Conservation (phyloP, 2,888 invertebrate species). For the Nemotelus nigrinus region DNA sequence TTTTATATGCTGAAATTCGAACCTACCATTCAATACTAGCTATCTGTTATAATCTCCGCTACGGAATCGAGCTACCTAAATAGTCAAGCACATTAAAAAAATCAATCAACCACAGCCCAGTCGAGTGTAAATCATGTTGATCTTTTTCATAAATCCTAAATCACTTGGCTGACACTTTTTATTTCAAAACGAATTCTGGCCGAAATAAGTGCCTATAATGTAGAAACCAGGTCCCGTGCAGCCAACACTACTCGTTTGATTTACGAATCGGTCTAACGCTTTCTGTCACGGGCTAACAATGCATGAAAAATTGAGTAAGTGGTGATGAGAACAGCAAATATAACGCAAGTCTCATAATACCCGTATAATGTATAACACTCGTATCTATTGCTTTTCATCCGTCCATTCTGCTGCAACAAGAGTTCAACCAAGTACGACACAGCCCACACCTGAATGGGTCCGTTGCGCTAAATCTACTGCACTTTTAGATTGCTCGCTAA, state of each 20-base stretch:
- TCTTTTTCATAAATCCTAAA: conserved; percentile 24
- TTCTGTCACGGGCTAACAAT: conserved; percentile 46
- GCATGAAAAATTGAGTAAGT: conserved; percentile 46
- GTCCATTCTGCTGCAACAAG: conserved; percentile 3
- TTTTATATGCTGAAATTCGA: too few relatives aligned
- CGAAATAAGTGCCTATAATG: not conserved
- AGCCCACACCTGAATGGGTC: conserved; percentile 41
- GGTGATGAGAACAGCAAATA: conserved; percentile 27
- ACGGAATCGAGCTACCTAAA: too few relatives aligned
- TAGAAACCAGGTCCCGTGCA: not conserved
- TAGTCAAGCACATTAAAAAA: too few relatives aligned
- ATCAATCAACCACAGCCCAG: too few relatives aligned
- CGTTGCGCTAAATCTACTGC: conserved; percentile 27
- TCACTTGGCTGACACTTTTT: conserved; percentile 17
- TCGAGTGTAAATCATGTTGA: not conserved
- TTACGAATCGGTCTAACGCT: conserved; percentile 32
- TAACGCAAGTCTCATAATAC: conserved; percentile 19
- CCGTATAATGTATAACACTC: not conserved
- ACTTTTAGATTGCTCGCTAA: not conserved
- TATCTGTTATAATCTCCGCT: too few relatives aligned
- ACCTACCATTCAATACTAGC: too few relatives aligned
- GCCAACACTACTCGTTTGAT: conserved; percentile 5
- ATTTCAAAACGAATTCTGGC: conserved; percentile 5
- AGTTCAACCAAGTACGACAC: conserved; percentile 7
- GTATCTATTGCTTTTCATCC: not conserved